Evolutionary conservation across 2,797 vertebrate genomes (phyloP).

Genomic region (Trichosurus vulpecula): DNA sequence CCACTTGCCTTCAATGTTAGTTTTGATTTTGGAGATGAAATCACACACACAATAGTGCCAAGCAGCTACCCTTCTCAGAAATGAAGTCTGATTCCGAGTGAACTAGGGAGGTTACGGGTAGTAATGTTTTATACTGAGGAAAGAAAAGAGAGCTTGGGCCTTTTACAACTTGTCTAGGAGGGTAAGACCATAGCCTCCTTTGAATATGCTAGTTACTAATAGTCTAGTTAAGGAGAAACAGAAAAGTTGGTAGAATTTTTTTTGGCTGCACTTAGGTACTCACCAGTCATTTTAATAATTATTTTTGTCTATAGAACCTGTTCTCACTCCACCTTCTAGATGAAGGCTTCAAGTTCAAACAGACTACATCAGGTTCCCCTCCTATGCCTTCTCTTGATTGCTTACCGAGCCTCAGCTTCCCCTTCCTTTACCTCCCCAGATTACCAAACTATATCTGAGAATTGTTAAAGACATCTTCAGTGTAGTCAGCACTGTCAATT

Average conservation of each 20-base stretch:
- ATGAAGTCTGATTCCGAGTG: neutral
- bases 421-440: neutral
- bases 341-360: neutral
- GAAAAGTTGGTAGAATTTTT: neutral
- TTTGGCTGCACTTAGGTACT: neutral
- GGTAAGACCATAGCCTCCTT: neutral
- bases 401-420: neutral
- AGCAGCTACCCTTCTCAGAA: neutral
- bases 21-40: neutral
- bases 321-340: neutral
- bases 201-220: neutral
- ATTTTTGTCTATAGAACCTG: neutral
- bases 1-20: neutral
- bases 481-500: neutral
- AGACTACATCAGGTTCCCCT: neutral
- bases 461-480: neutral
- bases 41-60: neutral
- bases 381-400: neutral
- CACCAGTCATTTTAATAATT: neutral
- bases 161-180: neutral
- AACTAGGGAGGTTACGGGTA: neutral
- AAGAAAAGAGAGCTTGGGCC: neutral
- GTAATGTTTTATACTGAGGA: neutral
- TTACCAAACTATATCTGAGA: neutral
- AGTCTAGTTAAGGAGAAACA: neutral